A percentile compares a stretch with the other conserved stretches of the same genome.
Conservation (phyloP, 2,888 invertebrate genomes). For the Thymelicus acteon region DNA sequence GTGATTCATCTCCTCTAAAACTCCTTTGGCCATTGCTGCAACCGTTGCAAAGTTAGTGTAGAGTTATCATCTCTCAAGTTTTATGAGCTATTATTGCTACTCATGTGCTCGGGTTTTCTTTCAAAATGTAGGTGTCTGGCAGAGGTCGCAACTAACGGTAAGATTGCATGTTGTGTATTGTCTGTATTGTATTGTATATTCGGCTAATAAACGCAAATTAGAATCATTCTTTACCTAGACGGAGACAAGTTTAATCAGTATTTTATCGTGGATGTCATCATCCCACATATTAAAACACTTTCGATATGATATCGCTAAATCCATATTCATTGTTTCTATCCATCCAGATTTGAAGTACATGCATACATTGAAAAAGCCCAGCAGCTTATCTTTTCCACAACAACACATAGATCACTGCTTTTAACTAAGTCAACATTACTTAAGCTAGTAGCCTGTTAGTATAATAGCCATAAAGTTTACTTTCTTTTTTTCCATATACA, state of each 20-base stretch:
- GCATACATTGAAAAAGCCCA: constrained; percentile 9
- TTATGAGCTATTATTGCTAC: no score
- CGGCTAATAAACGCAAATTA: not conserved
- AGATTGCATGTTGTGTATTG: no score
- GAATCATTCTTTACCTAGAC: constrained; percentile 41
- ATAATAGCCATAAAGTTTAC: no score
- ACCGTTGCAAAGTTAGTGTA: no score
- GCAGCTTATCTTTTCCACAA: constrained; percentile 52
- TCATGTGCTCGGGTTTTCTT: no score
- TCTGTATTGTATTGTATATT: no score
- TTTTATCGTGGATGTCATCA: constrained; percentile 61
- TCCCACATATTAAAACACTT: constrained; percentile 53
- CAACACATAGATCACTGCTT: constrained; percentile 51
- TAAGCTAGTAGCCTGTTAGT: constrained; percentile 35
- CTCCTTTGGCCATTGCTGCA: no score
- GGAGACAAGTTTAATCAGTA: constrained; percentile 49
- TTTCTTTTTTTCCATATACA: no score
- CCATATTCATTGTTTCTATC: constrained; percentile 62
- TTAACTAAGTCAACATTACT: constrained; percentile 56
- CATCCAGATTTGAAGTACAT: constrained; percentile 44
- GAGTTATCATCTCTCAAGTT: no score
- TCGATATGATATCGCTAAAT: constrained; percentile 59
- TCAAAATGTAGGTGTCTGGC: no score
- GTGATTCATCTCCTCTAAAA: no score
- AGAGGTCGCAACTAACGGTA: no score